A percentile compares a stretch with the other conserved stretches of the same genome.
phyloP scores from a whole-genome alignment of 2,797 vertebrate species.

The Champsocephalus gunnari region DNA sequence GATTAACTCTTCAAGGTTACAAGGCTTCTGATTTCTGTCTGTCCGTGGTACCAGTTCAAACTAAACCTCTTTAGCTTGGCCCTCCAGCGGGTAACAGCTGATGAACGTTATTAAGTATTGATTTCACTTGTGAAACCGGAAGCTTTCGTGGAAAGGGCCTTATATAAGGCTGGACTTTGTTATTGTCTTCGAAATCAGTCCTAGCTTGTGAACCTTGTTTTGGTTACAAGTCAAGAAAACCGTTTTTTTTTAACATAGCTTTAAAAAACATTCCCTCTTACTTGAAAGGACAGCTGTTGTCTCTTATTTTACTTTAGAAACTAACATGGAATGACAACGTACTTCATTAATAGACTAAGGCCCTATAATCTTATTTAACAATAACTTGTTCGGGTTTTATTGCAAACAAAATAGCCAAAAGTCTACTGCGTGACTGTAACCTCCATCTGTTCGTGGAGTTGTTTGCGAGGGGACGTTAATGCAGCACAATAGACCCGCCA shows the following conservation, averaged over 20 bases:
- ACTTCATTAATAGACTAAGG: not conserved
- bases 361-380: not conserved
- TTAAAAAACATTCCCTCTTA: not conserved
- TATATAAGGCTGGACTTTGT: not conserved
- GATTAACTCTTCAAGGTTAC: no score
- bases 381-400: no score
- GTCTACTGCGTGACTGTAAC: not conserved
- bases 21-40: no score
- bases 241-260: conserved; percentile 6
- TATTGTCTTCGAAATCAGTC: accelerated
- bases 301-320: not conserved
- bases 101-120: not conserved
- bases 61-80: not conserved
- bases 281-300: not conserved
- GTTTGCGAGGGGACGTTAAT: not conserved
- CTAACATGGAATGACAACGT: not conserved
- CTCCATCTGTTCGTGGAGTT: accelerated
- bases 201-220: not conserved
- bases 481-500: not conserved
- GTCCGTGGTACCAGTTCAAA: not conserved
- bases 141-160: not conserved
- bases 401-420: not conserved
- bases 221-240: not conserved
- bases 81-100: no score
- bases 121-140: not conserved